These are phyloP conservation scores for Columbina picui DNA, from an alignment of 2,113 vertebrate genomes.

Conservation along the genomic window DNA sequence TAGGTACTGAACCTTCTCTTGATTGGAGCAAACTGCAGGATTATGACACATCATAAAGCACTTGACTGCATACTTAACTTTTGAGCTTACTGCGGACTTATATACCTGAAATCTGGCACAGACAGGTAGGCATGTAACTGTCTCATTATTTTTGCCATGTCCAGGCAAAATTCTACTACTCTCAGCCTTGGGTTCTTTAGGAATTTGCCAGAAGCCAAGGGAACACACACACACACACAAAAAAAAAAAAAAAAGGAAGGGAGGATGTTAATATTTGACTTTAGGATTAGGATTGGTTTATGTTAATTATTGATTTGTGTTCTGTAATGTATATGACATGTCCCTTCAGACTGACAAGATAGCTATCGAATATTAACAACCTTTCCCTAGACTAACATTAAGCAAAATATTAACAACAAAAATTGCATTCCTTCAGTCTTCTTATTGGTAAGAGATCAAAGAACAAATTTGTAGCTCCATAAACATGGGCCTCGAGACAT, in stretches of 20 bases:
- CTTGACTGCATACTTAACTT: background rate
- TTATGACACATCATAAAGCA: background rate
- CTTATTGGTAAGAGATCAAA: conserved; percentile 37
- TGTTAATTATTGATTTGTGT: conserved; percentile 34
- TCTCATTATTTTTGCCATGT: background rate
- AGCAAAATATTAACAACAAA: conserved; percentile 46
- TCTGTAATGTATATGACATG: conserved; percentile 8
- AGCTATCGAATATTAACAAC: background rate
- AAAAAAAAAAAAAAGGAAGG: background rate
- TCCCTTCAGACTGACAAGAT: background rate
- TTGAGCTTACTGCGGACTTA: background rate
- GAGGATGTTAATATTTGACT: conserved; percentile 6
- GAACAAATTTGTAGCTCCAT: conserved; percentile 35
- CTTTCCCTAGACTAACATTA: background rate
- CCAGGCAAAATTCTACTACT: background rate
- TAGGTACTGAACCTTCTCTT: background rate
- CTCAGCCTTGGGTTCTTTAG: background rate
- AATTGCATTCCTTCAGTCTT: conserved; percentile 30
- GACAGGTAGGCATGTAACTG: background rate
- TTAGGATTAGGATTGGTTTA: background rate
- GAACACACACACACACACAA: too few relatives aligned
- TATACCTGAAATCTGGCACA: background rate
- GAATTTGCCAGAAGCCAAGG: background rate
- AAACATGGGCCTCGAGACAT: background rate
- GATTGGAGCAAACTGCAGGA: background rate